Base-by-base conservation (phyloP, 2,888 invertebrate genomes). In the Papilio demoleus region DNA sequence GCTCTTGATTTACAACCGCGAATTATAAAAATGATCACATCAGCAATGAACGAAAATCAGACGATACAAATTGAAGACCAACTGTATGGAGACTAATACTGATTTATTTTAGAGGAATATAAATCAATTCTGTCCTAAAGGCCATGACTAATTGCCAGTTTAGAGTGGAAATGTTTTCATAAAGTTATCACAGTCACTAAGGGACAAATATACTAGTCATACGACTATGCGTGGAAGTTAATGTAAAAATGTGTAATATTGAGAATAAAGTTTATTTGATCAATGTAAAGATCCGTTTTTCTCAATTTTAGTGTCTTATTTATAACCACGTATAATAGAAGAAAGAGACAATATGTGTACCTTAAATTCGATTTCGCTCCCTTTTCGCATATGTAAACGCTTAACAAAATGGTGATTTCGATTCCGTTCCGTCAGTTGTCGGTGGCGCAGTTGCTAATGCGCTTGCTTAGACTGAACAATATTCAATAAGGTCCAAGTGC, bases 1-100 rank as follows among this genome's bases (percentile, higher is more conserved):
- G 84, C 86, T 0, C 40, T 82, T 65, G 68, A 70, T 19, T 61
- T 87, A 34, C 84, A 87, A 71, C 81, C 86, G 0, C 71, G 72
- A 47, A 77, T 77, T 8, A 70, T 76, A 2, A 27, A 56, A 2
- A 14, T 56, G 31, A 56, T 56, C 53, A 31, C 31, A 9, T 17
- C 53, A 31, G 31, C 9, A 31, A 56, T 56, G 53, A 31, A 56
- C n/a, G 31, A 56, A 4, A 17, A 56, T 11, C 3, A 31, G 2
- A n/a, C 9, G 8, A 53, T 31, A n/a, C n/a, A n/a, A 53, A 53
- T 31, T 27, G n/a, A 50, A 17, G n/a, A 31, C n/a, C 2, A 56
- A 53, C 14, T 53, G 1, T n/a, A n/a, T 17, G 31, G 4, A 12
- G 31, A 56, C 1, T n/a, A 8, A 31, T 31, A 56, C 17, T 56